Percentiles rank a stretch among this genome's conserved stretches.
These are phyloP conservation scores for Avahi laniger DNA, from an alignment of 2,797 vertebrate genomes.

Conservation along the genomic window DNA sequence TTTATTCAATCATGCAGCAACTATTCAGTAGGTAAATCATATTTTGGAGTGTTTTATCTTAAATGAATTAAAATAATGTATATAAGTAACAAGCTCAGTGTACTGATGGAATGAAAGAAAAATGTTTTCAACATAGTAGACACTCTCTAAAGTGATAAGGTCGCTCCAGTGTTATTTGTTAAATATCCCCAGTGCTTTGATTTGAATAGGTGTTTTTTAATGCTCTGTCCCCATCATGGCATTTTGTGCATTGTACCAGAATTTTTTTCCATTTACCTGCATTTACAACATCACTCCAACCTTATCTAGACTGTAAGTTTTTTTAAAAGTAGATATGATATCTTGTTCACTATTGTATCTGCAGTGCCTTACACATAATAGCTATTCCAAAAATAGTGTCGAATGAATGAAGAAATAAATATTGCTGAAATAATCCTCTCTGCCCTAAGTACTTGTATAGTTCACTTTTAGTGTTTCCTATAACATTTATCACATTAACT, in stretches of 20 bases:
- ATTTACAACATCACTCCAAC: background rate
- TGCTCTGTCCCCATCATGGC: background rate
- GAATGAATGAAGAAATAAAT: background rate
- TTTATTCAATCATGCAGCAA: background rate
- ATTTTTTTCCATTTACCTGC: background rate
- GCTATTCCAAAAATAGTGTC: background rate
- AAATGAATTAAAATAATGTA: constrained; percentile 43
- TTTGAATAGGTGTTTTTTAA: background rate
- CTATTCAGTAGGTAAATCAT: background rate
- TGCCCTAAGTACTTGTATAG: background rate
- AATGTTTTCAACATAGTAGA: background rate
- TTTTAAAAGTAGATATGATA: background rate
- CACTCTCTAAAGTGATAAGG: background rate
- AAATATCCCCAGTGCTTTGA: background rate
- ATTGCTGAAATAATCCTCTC: background rate
- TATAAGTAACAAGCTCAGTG: background rate
- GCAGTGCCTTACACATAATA: background rate
- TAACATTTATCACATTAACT: background rate
- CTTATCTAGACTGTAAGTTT: background rate
- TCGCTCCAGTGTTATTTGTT: background rate
- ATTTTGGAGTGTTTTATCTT: background rate
- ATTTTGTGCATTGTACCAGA: background rate
- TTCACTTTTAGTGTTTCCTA: background rate
- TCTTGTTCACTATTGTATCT: background rate
- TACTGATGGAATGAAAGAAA: background rate